A percentile compares a stretch with the other conserved stretches of the same genome.
These are phyloP conservation scores for Nebria brevicollis DNA, from an alignment of 2,888 invertebrate species.

Conservation along the genomic window DNA sequence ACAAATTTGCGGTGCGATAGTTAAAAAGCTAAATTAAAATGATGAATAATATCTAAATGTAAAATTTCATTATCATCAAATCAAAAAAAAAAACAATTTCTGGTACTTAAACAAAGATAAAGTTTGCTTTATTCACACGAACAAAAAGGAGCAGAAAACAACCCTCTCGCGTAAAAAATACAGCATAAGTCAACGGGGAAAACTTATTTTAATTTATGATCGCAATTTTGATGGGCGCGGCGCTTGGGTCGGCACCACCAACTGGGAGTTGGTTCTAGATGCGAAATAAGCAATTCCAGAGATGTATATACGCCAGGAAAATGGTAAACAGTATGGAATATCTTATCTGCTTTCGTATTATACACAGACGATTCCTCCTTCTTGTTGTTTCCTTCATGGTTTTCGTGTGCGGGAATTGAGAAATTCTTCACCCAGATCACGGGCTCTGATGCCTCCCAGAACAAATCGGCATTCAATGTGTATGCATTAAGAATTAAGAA, in stretches of 20 bases:
- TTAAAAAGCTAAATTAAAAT: neutral
- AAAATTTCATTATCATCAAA: neutral
- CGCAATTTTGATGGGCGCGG: slow-evolving; percentile 45
- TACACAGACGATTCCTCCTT: neutral
- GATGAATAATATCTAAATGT: neutral
- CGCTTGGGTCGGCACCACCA: slow-evolving; percentile 13
- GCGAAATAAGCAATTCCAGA: slow-evolving; percentile 41
- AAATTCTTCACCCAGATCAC: neutral
- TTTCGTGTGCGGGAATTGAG: neutral
- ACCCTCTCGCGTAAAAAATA: neutral
- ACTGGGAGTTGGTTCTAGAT: neutral
- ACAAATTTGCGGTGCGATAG: no score
- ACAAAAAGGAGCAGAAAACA: slow-evolving; percentile 8
- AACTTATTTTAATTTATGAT: slow-evolving; percentile 45
- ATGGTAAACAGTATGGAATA: slow-evolving; percentile 46
- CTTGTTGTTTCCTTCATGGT: neutral
- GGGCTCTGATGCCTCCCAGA: neutral
- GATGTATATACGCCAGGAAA: slow-evolving; percentile 42
- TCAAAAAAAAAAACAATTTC: neutral
- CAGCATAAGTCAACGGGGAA: slow-evolving; percentile 39
- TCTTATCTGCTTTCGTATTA: slow-evolving; percentile 27
- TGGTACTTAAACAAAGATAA: neutral
- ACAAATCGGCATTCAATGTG: neutral
- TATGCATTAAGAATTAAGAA: neutral
- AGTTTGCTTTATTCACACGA: slow-evolving; percentile 15